Conservation (phyloP, 2,888 invertebrate genomes). For the Dyspetes luteomarginatus region DNA sequence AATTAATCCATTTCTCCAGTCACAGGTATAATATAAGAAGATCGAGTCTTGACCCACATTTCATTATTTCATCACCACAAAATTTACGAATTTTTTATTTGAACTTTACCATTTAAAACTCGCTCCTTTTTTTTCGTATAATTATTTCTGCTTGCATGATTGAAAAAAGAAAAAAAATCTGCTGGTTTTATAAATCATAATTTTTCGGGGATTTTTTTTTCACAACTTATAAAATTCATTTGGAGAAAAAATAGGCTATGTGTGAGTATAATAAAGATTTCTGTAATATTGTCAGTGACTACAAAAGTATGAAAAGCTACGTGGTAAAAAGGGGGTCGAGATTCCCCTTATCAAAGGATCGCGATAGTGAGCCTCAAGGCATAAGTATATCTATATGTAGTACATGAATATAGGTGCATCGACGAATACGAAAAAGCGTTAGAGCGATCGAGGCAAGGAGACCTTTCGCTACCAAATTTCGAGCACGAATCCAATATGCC, state of each 20-base stretch:
- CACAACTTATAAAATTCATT: too few species aligned
- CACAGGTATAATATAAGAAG: background rate
- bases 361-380: background rate
- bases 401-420: background rate
- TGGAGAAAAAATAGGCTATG: too few species aligned
- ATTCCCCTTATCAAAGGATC: conserved; percentile 39
- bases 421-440: conserved; percentile 49
- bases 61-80: conserved; percentile 1
- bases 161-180: too few species aligned
- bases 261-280: background rate
- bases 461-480: conserved; percentile 66
- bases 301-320: conserved; percentile 18
- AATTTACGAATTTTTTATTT: background rate
- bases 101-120: background rate
- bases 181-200: too few species aligned
- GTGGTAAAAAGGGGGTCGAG: conserved; percentile 15
- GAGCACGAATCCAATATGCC: conserved; percentile 70
- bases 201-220: too few species aligned
- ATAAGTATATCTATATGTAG: background rate
- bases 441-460: conserved; percentile 32
- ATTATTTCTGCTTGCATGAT: too few species aligned
- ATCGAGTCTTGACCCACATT: conserved; percentile 33
- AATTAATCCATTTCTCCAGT: conserved; percentile 20
- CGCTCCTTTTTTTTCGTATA: background rate
- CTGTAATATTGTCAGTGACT: conserved; percentile 11